Evolutionary conservation across 2,797 vertebrate genomes (phyloP), one percentile per base, ranked within the genome.

Genomic region (Natrix natrix): DNA sequence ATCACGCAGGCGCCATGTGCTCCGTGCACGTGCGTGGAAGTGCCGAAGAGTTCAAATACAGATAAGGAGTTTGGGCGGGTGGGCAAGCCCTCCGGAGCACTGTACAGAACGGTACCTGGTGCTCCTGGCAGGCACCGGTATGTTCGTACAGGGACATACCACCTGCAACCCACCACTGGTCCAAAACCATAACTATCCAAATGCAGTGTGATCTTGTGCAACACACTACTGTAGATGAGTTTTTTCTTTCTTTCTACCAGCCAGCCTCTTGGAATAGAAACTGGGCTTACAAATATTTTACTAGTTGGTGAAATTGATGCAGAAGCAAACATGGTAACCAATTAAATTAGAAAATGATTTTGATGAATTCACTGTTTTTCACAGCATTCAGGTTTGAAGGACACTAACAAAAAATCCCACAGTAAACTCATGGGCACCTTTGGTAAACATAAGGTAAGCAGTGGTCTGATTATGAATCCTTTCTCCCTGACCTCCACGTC

Each of bases 371-470:
- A n/a, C 37, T 61, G 10, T 96, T 94, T 83, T 86, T 37, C 56
- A 52, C 96, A 99, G 99, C 98, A 98, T 96, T 97, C 98, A 95
- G 97, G 97, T 5, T 43, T 94, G 91, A 99, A 98, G 97, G 99
- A 98, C 93, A 97, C 97, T 95, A 97, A 98, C 91, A 99, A 98
- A 96, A 99, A 99, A 97, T 98, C 98, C 91, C 99, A 99, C 0
- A 98, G 98, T 93, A 98, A 98, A 94, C 98, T 99, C 96, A 98
- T 99, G 96, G 98, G 98, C 86, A 99, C 98, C 89, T 98, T 99
- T 0, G 95, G 97, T 20, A 99, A 99, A 95, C 98, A 99, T 95
- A 99, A 99, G 98, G 99, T 99, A 97, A 97, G 98, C 89, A 87
- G 66, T 94, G 63, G 0, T n/a, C 74, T 91, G 93, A 61, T 28